Base-by-base conservation (phyloP, 2,113 vertebrate species). In the Pionites leucogaster region DNA sequence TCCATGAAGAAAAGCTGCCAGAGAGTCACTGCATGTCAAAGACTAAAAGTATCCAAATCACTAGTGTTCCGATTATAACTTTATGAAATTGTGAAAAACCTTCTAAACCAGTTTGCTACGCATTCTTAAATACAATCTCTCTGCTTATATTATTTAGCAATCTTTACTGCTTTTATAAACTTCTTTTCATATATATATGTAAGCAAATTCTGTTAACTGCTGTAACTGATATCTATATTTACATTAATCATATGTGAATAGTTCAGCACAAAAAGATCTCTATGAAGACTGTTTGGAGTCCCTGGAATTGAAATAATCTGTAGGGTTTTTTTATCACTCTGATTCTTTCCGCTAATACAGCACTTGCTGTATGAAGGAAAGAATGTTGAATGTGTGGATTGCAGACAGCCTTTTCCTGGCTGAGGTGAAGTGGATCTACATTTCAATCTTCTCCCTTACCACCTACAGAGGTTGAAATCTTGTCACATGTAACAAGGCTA, bases 391-490 rank as follows among this genome's bases (percentile, higher is more conserved):
- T 77, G 74, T 90, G 60, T 91, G 80, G 67, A 88, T 94, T 94
- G 89, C 65, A 91, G 92, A 60, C 42, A 46, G 84, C 69, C 90
- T 84, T 31, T 42, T 95, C 78, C 60, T 96, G 80, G 81, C 90
- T 71, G 85, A 94, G 86, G 64, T 68, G 67, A 89, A 60, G 70
- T 92, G 57, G 82, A 67, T 39, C 60, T 86, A 37, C n/a, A 93
- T 93, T 93, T 92, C 85, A 94, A 39, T 55, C 41, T 82, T 69
- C 55, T 88, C 95, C 49, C 35, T 87, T 74, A 85, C 86, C 79
- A 12, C 69, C 81, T 0, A 9, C 89, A 59, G 90, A 95, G 89
- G 97, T 95, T 95, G 87, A 97, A 96, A 94, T 82, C 52, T 89
- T 90, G 85, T 94, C 88, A 88, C 3, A 19, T 75, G 74, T 88